Evolutionary conservation across 2,888 invertebrate species (phyloP), one percentile per base, ranked within the genome.

Genomic region (Agriotes lineatus): DNA sequence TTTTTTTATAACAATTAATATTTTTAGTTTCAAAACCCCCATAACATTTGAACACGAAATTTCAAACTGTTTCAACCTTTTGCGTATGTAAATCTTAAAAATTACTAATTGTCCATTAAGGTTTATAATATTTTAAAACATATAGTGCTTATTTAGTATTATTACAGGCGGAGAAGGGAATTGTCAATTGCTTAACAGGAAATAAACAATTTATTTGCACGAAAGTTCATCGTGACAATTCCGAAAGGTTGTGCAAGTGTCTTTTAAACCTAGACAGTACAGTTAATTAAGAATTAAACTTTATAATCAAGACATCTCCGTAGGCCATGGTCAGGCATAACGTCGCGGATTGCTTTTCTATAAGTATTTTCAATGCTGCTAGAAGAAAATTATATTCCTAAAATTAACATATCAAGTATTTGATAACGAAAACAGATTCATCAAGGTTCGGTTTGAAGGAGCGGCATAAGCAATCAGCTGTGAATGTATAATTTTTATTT

Each of bases 241-340:
- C 22, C 2, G 20, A 48, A 48, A 48, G 56, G 56, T 56, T 52
- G 22, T 48, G 3, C 48, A 48, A 48, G 48, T 48, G 48, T 19
- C 48, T 48, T 48, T 48, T 48, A 48, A 48, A 48, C 48, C 48
- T 48, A 48, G 22, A 20, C 48, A 48, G 3, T 48, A 19, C 22
- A 12, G 37, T 35, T 37, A 37, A 56, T 56, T 20, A 35, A 19
- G 33, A 18, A 37, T 37, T 19, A 37, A 56, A 35, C 19, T 37
- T 56, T 59, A 25, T n/a, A 25, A 48, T n/a, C n/a, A n/a, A 42
- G 19, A 20, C 59, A 30, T 59, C 45, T 59, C 33, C 59, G 22
- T 59, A 44, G 59, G 16, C 25, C 59, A 59, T 2, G 59, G 59
- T 18, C 59, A 59, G 45, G n/a, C n/a, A n/a, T 18, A 45, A 45